Percentiles rank a stretch among this genome's conserved stretches.
Evolutionary conservation across 2,888 invertebrate species (phyloP).

Genomic region (Adelphocoris suturalis): DNA sequence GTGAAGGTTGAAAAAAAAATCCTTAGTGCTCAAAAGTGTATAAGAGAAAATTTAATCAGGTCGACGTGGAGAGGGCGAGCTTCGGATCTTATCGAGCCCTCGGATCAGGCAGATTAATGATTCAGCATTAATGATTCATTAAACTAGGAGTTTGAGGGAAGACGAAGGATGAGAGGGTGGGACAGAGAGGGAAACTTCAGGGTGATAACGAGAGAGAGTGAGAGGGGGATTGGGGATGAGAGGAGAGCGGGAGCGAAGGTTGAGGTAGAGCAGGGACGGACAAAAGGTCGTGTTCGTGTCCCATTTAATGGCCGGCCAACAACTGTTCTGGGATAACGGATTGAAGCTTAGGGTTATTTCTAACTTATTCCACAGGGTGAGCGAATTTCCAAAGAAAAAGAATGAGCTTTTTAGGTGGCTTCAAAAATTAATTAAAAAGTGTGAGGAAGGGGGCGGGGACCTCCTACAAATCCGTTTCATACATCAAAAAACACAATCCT

Average conservation of each 20-base stretch:
- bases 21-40: too few species aligned
- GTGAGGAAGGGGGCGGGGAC: too few species aligned
- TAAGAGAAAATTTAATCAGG: background rate
- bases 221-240: background rate
- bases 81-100: background rate
- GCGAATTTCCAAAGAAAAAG: too few species aligned
- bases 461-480: too few species aligned
- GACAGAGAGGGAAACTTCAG: too few species aligned
- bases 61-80: background rate
- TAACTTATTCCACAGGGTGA: background rate
- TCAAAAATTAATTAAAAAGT: too few species aligned
- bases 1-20: too few species aligned
- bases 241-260: background rate
- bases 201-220: too few species aligned
- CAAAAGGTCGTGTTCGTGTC: background rate
- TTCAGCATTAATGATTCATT: conserved; percentile 8
- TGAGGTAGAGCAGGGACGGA: background rate
- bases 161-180: too few species aligned
- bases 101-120: background rate
- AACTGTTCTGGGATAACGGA: background rate
- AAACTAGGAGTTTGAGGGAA: background rate
- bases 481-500: too few species aligned
- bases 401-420: too few species aligned
- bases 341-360: background rate
- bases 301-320: background rate